Evolutionary conservation across 2,113 vertebrate genomes (phyloP).

Genomic region (Sinocyclocheilus maitianheensis): DNA sequence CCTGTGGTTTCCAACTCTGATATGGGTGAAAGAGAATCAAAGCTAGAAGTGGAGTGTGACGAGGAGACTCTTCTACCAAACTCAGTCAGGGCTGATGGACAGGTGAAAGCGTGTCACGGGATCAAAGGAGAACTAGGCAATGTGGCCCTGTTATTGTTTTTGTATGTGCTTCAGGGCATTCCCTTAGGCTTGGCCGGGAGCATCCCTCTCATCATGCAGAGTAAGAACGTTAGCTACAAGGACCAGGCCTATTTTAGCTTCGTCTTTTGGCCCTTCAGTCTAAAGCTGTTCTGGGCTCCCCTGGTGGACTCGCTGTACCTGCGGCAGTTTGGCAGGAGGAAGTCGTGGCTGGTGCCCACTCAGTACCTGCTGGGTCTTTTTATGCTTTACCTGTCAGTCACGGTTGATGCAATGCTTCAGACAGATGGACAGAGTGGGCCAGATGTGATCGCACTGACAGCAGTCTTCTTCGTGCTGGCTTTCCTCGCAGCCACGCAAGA

Average conservation of each 20-base stretch:
- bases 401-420: conserved; percentile 83
- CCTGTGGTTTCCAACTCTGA: conserved; percentile 59
- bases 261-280: conserved; percentile 98
- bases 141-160: conserved; percentile 86
- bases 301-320: conserved; percentile 94
- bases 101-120: conserved; percentile 54
- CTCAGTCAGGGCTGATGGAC: conserved; percentile 42
- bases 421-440: conserved; percentile 71
- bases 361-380: conserved; percentile 94
- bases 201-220: conserved; percentile 93
- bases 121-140: conserved; percentile 82
- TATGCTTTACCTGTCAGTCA: conserved; percentile 90
- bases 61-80: conserved; percentile 69
- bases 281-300: conserved; percentile 95
- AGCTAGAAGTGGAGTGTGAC: conserved; percentile 69
- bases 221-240: conserved; percentile 90
- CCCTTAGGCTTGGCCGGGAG: conserved; percentile 94
- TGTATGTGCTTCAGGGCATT: conserved; percentile 96
- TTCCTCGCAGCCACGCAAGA: conserved; percentile 99
- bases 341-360: conserved; percentile 96
- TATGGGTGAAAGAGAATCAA: conserved; percentile 61
- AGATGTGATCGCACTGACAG: conserved; percentile 83
- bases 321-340: conserved; percentile 88
- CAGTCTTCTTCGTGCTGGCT: conserved; percentile 91
- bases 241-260: conserved; percentile 98